Percentiles rank a stretch among this genome's conserved stretches.
Conservation (phyloP, 1,140 invertebrate genomes). For the Cydia fagiglandana region DNA sequence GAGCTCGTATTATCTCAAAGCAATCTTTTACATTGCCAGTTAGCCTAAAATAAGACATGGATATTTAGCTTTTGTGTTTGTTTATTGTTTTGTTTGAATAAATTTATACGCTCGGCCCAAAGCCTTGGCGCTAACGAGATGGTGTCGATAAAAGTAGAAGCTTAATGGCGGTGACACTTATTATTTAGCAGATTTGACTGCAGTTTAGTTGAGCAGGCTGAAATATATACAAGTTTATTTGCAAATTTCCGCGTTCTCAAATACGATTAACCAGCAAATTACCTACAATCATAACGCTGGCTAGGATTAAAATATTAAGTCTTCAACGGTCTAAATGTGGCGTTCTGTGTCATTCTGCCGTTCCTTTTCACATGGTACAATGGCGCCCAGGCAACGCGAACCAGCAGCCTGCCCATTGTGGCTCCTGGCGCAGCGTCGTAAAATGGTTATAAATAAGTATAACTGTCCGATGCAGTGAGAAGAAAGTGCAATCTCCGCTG, state of each 20-base stretch:
- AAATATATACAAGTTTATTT: background rate
- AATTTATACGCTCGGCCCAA: slow-evolving; percentile 17
- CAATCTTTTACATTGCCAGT: slow-evolving; percentile 52
- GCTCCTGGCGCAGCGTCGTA: slow-evolving; percentile 56
- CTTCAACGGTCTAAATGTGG: slow-evolving; percentile 52
- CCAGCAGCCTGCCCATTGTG: slow-evolving; percentile 41
- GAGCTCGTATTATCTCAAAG: slow-evolving; percentile 50
- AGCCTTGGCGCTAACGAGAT: slow-evolving; percentile 18
- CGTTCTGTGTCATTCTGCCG: slow-evolving; percentile 49
- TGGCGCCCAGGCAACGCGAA: slow-evolving; percentile 39
- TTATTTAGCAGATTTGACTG: background rate
- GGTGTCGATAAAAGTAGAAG: slow-evolving; percentile 21
- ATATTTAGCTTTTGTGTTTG: slow-evolving; percentile 29
- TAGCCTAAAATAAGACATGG: slow-evolving; percentile 34
- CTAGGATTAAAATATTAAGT: slow-evolving; percentile 65
- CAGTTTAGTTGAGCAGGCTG: background rate
- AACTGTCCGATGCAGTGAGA: slow-evolving; percentile 62
- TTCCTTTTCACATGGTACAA: slow-evolving; percentile 49
- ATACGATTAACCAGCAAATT: slow-evolving; percentile 8
- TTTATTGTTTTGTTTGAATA: slow-evolving; percentile 30
- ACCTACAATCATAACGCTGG: background rate
- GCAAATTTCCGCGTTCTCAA: slow-evolving; percentile 1
- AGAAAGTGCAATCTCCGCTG: slow-evolving; percentile 54
- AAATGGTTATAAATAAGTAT: slow-evolving; percentile 69
- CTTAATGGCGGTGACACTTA: background rate